Base-by-base conservation (phyloP, 2,888 invertebrate species). In the Zygaena filipendulae region DNA sequence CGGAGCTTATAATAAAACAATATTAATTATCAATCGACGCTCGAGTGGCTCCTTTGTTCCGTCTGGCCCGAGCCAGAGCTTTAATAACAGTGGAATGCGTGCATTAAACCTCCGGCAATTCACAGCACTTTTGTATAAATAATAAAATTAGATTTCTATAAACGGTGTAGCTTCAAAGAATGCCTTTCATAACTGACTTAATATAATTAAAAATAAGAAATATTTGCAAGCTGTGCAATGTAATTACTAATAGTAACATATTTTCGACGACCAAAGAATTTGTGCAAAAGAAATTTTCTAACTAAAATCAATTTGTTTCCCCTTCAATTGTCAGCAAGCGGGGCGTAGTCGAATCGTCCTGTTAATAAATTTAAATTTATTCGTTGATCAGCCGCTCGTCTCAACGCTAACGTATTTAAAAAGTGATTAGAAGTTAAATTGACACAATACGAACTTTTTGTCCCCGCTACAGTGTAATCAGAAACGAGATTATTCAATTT, bases 391-490 rank as follows among this genome's bases (percentile, higher is more conserved):
- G 61, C 51, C 59, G 57, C 59, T 52, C 57, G 57, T 62, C 62
- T 63, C 59, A 50, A 49, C 56, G 49, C 69, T 77, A 79, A 79
- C 71, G 71, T 54, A 64, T 75, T 79, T 77, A 75, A 75, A 79
- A 79, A 79, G 74, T 74, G 74, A 75, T 79, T 79, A 79, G 67
- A 75, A 74, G 62, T 77, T 68, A 68, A 70, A 79, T 77, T 79
- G 79, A 74, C 75, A 79, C 75, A 77, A 72, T 75, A 75, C 66
- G 72, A 74, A 75, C 66, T 79, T 77, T 77, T 75, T 77, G 70
- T 72, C 52, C 55, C 52, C 49, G 48, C 52, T 45, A 38, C 50
- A 49, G 38, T 41, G 45, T 71, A 69, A 72, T 74, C 60, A 63
- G 58, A 63, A 64, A 59, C 58, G 49, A 56, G 61, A 69, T 72